phyloP scores from a whole-genome alignment of 2,797 vertebrate genomes.

The Tangara arthus region DNA sequence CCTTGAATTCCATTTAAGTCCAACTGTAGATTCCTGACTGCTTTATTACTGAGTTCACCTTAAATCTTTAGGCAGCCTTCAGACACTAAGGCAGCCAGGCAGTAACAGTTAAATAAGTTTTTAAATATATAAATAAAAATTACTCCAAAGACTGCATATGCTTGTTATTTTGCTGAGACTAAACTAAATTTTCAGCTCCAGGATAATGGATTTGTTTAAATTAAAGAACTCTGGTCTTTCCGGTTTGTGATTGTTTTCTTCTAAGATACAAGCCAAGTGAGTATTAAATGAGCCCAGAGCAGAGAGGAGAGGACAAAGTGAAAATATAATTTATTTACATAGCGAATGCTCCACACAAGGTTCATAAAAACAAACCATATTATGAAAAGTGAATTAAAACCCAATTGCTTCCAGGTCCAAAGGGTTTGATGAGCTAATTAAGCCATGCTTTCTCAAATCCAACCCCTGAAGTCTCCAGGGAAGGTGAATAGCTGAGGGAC shows the following conservation, averaged over 20 bases:
- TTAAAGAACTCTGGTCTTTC: conserved; percentile 36
- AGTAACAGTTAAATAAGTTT: conserved; percentile 20
- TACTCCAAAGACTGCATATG: not conserved
- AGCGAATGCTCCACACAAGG: not conserved
- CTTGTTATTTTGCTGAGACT: conserved; percentile 40
- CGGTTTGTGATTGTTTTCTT: conserved; percentile 39
- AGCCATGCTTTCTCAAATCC: not conserved
- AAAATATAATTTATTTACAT: conserved; percentile 47
- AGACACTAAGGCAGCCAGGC: not conserved
- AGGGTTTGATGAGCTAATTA: conserved; percentile 22
- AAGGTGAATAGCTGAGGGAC: not conserved
- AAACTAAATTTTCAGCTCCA: conserved; percentile 32
- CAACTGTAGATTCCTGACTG: not conserved
- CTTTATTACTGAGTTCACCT: not conserved
- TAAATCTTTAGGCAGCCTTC: not conserved
- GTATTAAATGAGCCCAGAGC: conserved; percentile 30
- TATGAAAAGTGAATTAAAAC: conserved; percentile 34
- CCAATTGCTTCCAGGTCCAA: conserved; percentile 30
- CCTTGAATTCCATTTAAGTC: not conserved
- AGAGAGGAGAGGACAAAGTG: not conserved
- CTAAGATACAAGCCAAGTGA: conserved; percentile 21
- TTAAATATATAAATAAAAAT: conserved; percentile 23
- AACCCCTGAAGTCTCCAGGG: not conserved
- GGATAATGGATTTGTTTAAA: conserved; percentile 44
- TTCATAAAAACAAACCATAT: conserved; percentile 48